These are phyloP conservation scores for Triplophysa yarkandensis DNA, from an alignment of 2,797 vertebrate genomes.

Conservation along the genomic window DNA sequence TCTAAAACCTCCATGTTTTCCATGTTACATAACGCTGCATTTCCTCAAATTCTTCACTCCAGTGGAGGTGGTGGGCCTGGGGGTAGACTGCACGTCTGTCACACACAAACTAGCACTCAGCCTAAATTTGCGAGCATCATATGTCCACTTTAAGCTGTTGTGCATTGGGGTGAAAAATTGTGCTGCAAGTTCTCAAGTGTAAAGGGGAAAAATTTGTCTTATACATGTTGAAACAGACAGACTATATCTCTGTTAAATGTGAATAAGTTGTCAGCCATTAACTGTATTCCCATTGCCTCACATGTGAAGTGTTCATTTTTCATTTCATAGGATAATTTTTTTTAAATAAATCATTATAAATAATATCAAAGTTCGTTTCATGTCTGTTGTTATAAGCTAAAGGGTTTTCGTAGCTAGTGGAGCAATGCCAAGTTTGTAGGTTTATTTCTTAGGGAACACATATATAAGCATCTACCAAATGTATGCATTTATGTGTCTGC, in stretches of 20 bases:
- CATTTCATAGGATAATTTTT: neutral
- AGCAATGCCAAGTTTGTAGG: neutral
- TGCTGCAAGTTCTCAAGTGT: slow-evolving; percentile 5
- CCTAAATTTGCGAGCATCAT: slow-evolving; percentile 23
- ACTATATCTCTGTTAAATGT: neutral
- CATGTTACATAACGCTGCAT: slow-evolving; percentile 25
- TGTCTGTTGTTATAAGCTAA: neutral
- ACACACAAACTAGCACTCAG: slow-evolving; percentile 25
- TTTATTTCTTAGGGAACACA: neutral
- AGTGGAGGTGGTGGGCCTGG: slow-evolving; percentile 23
- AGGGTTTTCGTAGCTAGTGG: neutral
- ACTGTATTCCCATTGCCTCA: neutral
- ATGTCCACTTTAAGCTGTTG: slow-evolving; percentile 7
- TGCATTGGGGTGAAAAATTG: neutral
- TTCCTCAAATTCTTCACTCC: slow-evolving; percentile 23
- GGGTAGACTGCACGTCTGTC: slow-evolving; percentile 22
- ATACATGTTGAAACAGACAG: slow-evolving; percentile 10
- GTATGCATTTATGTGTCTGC: neutral
- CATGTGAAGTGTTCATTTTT: neutral
- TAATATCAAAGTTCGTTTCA: neutral
- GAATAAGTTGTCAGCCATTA: neutral
- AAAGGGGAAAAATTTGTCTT: neutral
- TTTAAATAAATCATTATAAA: neutral
- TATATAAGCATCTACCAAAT: neutral
- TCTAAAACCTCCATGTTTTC: slow-evolving; percentile 34